These are phyloP conservation scores for Pipistrellus kuhlii DNA, from an alignment of 2,797 vertebrate genomes.

Conservation along the genomic window DNA sequence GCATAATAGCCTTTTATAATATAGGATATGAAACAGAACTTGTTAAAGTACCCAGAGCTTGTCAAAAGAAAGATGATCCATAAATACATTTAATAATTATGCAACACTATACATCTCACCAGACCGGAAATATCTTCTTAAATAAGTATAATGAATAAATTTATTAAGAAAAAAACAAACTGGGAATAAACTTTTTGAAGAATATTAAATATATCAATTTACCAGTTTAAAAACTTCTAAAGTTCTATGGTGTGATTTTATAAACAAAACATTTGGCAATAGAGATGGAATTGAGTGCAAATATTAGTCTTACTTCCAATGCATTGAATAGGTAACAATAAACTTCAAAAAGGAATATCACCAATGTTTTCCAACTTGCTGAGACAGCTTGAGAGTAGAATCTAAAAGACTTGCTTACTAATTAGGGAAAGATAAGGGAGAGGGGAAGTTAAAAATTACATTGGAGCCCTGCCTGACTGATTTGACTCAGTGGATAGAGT, in stretches of 20 bases:
- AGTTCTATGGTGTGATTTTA: slow-evolving; percentile 6
- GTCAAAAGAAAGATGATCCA: slow-evolving; percentile 53
- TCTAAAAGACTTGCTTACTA: not conserved
- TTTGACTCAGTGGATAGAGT: too few relatives aligned
- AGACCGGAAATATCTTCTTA: slow-evolving; percentile 42
- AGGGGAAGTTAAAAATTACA: not conserved
- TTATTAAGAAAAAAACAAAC: not conserved
- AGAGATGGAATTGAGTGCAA: not conserved
- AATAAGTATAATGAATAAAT: slow-evolving; percentile 19
- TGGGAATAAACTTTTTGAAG: not conserved
- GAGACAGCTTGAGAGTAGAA: not conserved
- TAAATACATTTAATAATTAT: slow-evolving; percentile 35
- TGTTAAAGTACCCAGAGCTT: slow-evolving; percentile 18
- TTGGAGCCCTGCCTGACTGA: not conserved
- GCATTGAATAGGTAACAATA: not conserved
- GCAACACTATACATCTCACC: not conserved
- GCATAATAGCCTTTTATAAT: too few relatives aligned
- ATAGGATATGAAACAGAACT: slow-evolving; percentile 13
- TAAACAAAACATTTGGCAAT: not conserved
- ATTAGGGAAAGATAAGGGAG: not conserved
- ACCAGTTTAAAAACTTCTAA: not conserved
- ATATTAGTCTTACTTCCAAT: slow-evolving; percentile 23
- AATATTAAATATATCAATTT: slow-evolving; percentile 47
- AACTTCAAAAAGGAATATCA: slow-evolving; percentile 19
- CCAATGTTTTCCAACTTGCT: not conserved